Percentiles rank a stretch among this genome's conserved stretches.
phyloP scores from a whole-genome alignment of 2,113 vertebrate genomes.

The Indicator indicator region DNA sequence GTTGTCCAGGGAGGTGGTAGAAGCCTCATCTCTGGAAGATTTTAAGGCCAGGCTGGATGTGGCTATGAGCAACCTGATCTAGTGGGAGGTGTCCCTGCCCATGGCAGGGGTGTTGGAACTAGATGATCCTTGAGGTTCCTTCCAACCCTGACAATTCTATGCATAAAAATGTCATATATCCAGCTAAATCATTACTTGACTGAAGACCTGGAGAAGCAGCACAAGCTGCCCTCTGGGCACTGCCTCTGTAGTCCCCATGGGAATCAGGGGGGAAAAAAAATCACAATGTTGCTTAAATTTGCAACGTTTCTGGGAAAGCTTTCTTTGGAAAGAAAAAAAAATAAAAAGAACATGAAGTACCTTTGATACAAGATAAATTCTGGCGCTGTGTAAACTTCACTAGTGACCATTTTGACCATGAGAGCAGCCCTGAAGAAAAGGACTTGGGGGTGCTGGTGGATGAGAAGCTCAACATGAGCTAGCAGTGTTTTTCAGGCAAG shows the following conservation, averaged over 20 bases:
- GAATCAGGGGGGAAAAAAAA: not conserved
- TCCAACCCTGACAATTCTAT: too few species aligned
- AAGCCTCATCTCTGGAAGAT: too few species aligned
- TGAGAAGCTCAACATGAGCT: too few species aligned
- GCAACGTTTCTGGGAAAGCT: not conserved
- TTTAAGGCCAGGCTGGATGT: too few species aligned
- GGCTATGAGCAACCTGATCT: too few species aligned
- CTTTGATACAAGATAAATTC: not conserved
- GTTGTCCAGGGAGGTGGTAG: too few species aligned
- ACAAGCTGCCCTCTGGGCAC: not conserved
- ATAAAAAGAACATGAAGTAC: not conserved
- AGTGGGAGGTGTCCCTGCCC: too few species aligned
- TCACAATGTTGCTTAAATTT: not conserved
- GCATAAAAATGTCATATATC: not conserved
- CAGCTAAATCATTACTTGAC: not conserved
- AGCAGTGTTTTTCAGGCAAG: not conserved
- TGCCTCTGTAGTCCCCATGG: not conserved
- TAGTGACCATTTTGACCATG: not conserved
- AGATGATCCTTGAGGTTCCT: too few species aligned
- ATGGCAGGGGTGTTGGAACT: too few species aligned
- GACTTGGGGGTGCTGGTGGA: too few species aligned
- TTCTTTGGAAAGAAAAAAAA: not conserved
- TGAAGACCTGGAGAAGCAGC: conserved; percentile 1
- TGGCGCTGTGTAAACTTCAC: not conserved
- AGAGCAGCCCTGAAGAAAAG: too few species aligned